Percentiles rank a stretch among this genome's conserved stretches.
These are phyloP conservation scores for Agraylea sexmaculata DNA, from an alignment of 1,140 invertebrate genomes.

Conservation along the genomic window DNA sequence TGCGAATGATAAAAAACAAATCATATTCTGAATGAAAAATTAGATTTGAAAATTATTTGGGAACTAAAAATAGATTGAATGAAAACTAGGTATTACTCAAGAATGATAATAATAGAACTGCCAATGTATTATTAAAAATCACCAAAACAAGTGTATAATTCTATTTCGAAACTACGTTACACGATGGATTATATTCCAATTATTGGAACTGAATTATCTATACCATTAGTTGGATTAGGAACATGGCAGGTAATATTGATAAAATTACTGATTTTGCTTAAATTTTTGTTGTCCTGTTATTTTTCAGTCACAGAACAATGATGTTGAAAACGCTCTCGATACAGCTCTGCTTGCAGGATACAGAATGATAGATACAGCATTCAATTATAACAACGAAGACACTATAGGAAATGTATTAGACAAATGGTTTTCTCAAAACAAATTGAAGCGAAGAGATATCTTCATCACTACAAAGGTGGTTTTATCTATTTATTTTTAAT, in stretches of 20 bases:
- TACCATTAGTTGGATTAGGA: conserved; percentile 18
- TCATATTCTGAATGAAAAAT: too few relatives aligned
- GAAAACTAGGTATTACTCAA: too few relatives aligned
- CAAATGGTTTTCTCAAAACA: conserved; percentile 56
- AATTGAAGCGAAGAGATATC: conserved; percentile 60
- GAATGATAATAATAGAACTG: too few relatives aligned
- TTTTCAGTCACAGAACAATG: conserved; percentile 25
- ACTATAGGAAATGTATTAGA: conserved; percentile 64
- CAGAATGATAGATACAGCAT: conserved; percentile 71
- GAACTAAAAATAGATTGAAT: too few relatives aligned
- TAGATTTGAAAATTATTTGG: too few relatives aligned
- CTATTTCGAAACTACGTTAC: background rate
- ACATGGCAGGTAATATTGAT: conserved; percentile 21
- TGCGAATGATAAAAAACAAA: too few relatives aligned
- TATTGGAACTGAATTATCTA: conserved; percentile 12
- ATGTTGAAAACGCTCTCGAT: conserved; percentile 55
- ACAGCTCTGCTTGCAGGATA: conserved; percentile 53
- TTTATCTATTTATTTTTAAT: conserved; percentile 6
- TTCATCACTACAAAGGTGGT: conserved; percentile 73
- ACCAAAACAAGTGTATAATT: too few relatives aligned
- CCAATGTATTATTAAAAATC: too few relatives aligned
- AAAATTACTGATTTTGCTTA: too few relatives aligned
- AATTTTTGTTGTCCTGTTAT: conserved; percentile 1
- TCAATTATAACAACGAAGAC: conserved; percentile 71
- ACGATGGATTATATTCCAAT: conserved; percentile 15